A percentile compares a stretch with the other conserved stretches of the same genome.
phyloP scores from a whole-genome alignment of 2,797 vertebrate genomes.

The Salmo trutta region DNA sequence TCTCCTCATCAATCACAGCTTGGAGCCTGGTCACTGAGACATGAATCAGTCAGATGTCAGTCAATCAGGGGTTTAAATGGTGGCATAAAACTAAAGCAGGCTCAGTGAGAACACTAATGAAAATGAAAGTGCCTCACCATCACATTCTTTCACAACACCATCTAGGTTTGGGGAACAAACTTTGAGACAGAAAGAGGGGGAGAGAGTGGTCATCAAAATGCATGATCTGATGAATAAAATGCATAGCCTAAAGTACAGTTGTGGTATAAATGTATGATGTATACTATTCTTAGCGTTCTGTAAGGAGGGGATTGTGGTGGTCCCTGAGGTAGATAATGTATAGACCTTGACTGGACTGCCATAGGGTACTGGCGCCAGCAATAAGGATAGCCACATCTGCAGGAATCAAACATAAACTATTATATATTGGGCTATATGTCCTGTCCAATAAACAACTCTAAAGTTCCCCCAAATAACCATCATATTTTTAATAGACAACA shows the following conservation, averaged over 20 bases:
- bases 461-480: background rate
- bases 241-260: background rate
- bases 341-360: constrained; percentile 53
- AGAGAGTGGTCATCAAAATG: background rate
- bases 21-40: constrained; percentile 59
- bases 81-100: too few species aligned
- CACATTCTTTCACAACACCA: constrained; percentile 27
- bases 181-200: constrained; percentile 18
- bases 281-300: constrained; percentile 48
- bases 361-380: constrained; percentile 50
- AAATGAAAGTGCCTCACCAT: constrained; percentile 32
- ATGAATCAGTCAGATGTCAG: background rate
- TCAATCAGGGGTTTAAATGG: background rate
- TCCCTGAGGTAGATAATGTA: constrained; percentile 1
- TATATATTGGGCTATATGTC: background rate
- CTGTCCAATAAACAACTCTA: background rate
- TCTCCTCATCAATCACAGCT: constrained; percentile 31
- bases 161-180: constrained; percentile 36
- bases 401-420: constrained; percentile 14
- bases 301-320: constrained; percentile 48
- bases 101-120: background rate
- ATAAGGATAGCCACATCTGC: constrained; percentile 58
- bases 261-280: background rate
- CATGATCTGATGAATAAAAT: too few species aligned
- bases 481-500: background rate